Conservation (phyloP, 2,888 invertebrate genomes). For the Hydriomena furcata region DNA sequence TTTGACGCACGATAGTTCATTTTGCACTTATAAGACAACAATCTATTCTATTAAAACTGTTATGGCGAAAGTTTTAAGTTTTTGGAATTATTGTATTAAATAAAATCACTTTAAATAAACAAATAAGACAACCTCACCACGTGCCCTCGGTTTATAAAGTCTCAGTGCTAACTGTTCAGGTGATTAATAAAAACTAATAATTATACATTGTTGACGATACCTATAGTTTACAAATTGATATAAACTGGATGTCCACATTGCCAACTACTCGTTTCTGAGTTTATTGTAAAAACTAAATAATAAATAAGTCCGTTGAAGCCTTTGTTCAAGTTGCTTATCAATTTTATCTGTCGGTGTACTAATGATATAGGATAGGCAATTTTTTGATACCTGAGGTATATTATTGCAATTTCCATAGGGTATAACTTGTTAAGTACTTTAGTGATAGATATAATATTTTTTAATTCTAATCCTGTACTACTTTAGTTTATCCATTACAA, state of each 20-base stretch:
- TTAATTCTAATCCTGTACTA: too few species aligned
- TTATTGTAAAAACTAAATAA: conserved; percentile 25
- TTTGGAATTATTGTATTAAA: not conserved
- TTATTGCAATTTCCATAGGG: too few species aligned
- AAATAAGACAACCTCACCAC: conserved; percentile 13
- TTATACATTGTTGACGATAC: conserved; percentile 37
- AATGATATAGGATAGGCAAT: too few species aligned
- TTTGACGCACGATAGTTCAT: too few species aligned
- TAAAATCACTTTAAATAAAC: conserved; percentile 5
- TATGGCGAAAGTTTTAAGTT: too few species aligned
- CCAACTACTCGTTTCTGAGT: conserved; percentile 44
- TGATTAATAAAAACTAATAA: conserved; percentile 57
- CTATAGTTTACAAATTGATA: conserved; percentile 47
- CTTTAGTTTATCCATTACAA: too few species aligned
- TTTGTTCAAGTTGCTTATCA: conserved; percentile 8
- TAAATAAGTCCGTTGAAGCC: conserved; percentile 7
- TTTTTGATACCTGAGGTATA: too few species aligned
- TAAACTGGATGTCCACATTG: conserved; percentile 45
- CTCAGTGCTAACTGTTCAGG: conserved; percentile 43
- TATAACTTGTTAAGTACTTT: too few species aligned
- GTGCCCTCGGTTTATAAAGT: conserved; percentile 40
- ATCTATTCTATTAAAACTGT: too few species aligned
- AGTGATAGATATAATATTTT: too few species aligned
- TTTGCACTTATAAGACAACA: too few species aligned
- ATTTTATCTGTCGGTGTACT: too few species aligned